phyloP scores from a whole-genome alignment of 2,113 vertebrate genomes.

The Podiceps cristatus region DNA sequence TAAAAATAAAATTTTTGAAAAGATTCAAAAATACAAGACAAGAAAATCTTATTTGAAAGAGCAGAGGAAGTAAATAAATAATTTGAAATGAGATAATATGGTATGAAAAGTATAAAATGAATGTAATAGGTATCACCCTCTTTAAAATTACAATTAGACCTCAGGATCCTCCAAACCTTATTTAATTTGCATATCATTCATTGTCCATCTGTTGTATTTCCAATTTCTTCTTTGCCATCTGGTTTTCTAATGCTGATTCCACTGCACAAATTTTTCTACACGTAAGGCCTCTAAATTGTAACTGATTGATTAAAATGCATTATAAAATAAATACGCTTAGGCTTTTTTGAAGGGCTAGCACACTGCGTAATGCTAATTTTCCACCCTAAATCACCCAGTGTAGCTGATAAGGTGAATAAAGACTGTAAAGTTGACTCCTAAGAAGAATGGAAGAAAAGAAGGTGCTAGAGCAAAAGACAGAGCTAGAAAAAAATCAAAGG shows the following conservation, averaged over 20 bases:
- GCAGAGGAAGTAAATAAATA: not conserved
- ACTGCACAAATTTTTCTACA: not conserved
- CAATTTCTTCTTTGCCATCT: slow-evolving; percentile 22
- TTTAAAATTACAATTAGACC: not conserved
- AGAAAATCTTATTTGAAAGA: not conserved
- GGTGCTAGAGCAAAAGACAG: not conserved
- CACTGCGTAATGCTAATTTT: not conserved
- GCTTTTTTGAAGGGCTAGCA: not conserved
- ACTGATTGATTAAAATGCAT: not conserved
- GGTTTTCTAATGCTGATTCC: slow-evolving; percentile 14
- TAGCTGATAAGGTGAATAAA: not conserved
- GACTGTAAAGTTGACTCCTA: not conserved
- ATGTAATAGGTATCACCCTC: not conserved
- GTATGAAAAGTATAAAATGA: not conserved
- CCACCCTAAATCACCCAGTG: not conserved
- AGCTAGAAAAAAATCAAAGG: not conserved
- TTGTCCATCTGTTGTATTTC: slow-evolving; percentile 38
- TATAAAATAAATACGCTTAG: not conserved
- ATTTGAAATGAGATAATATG: not conserved
- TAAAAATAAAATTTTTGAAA: not conserved
- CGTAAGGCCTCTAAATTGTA: not conserved
- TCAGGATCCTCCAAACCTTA: not conserved
- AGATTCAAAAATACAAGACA: not conserved
- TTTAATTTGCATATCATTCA: slow-evolving; percentile 10
- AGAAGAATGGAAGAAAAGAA: not conserved